Evolutionary conservation across 2,113 vertebrate genomes (phyloP).

Genomic region (Zapornia atra): DNA sequence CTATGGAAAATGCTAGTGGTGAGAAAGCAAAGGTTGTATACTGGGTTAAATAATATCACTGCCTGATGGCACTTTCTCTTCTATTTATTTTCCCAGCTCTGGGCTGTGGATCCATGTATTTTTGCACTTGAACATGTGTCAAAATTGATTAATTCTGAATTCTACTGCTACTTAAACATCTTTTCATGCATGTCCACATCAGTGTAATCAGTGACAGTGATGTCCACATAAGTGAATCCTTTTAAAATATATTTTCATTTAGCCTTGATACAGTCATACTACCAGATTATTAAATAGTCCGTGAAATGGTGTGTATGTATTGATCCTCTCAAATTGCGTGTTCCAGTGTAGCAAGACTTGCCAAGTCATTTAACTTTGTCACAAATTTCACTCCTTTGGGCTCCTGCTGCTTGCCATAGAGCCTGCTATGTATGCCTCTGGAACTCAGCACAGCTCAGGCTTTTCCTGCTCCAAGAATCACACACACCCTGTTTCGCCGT

Average conservation of each 20-base stretch:
- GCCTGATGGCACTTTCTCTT: neutral
- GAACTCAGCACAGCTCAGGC: neutral
- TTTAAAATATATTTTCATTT: slow-evolving; percentile 4
- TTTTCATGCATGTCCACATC: slow-evolving; percentile 31
- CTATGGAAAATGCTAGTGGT: neutral
- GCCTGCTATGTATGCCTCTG: neutral
- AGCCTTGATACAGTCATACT: neutral
- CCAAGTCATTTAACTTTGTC: neutral
- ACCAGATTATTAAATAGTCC: neutral
- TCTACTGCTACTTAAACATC: slow-evolving; percentile 3
- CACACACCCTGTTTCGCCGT: fast-evolving
- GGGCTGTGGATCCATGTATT: neutral
- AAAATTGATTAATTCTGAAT: slow-evolving; percentile 31
- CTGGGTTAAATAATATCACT: too few relatives aligned
- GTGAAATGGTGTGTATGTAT: neutral
- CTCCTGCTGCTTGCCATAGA: neutral
- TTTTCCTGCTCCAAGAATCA: neutral
- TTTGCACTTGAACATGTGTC: neutral
- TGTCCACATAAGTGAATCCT: neutral
- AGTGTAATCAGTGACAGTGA: neutral
- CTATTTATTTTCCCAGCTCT: neutral
- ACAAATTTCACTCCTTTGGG: neutral
- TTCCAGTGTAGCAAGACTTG: neutral
- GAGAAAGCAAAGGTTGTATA: neutral
- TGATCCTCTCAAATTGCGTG: neutral